These are phyloP conservation scores for Glossophaga mutica DNA, from an alignment of 2,797 vertebrate species.

Conservation along the genomic window DNA sequence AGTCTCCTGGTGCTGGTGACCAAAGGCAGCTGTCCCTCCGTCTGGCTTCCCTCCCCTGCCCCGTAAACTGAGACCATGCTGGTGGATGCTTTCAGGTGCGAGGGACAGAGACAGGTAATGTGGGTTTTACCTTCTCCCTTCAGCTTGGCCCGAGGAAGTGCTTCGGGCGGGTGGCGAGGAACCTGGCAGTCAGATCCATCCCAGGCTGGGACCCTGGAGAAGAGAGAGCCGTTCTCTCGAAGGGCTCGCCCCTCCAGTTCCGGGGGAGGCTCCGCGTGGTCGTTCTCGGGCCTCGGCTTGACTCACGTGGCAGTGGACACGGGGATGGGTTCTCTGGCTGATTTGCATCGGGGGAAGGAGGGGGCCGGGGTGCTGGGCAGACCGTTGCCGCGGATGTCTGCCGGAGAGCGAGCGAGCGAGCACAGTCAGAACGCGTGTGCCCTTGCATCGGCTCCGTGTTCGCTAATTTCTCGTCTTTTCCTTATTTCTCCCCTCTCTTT, in stretches of 20 bases:
- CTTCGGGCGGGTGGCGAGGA: not conserved
- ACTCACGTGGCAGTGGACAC: not conserved
- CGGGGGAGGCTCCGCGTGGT: too few species aligned
- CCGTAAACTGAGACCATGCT: not conserved
- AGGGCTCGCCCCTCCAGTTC: not conserved
- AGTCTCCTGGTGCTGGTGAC: not conserved
- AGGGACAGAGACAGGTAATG: not conserved
- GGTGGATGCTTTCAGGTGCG: not conserved
- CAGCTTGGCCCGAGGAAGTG: too few species aligned
- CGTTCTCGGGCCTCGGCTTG: not conserved
- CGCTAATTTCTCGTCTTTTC: not conserved
- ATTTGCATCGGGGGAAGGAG: not conserved
- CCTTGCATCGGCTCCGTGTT: not conserved
- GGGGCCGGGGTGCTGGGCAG: not conserved
- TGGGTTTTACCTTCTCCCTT: too few species aligned
- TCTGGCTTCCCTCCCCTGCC: not conserved
- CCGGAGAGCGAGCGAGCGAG: not conserved
- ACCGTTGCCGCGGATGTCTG: rapidly evolving
- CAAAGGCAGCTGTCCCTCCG: rapidly evolving
- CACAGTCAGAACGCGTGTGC: too few species aligned
- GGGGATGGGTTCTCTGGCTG: not conserved
- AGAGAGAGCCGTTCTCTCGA: too few species aligned
- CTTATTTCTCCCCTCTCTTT: not conserved
- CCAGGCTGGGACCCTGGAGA: not conserved
- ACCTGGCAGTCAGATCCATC: rapidly evolving